Conservation (phyloP, 2,888 invertebrate genomes). For the Xanthorhoe designata region DNA sequence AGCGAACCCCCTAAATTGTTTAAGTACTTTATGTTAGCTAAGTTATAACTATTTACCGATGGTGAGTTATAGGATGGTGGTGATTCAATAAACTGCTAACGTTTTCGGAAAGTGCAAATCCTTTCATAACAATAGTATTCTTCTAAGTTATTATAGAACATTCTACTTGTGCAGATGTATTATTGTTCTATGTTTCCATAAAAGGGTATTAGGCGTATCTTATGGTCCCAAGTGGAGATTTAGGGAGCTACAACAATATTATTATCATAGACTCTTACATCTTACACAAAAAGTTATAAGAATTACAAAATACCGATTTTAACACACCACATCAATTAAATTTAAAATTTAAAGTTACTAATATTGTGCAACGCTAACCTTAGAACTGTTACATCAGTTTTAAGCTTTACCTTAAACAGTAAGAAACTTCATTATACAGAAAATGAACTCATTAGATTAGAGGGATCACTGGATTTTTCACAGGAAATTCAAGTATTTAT, state of each 20-base stretch:
- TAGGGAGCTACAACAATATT: constrained; percentile 37
- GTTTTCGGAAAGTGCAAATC: constrained; percentile 5
- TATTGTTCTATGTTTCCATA: constrained; percentile 33
- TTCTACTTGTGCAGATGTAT: constrained; percentile 18
- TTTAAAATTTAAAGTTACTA: constrained; percentile 43
- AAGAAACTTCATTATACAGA: constrained; percentile 18
- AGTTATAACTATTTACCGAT: constrained; percentile 44
- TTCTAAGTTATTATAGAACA: neutral
- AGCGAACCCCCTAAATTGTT: constrained; percentile 60
- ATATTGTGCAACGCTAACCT: constrained; percentile 58
- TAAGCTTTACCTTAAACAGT: constrained; percentile 50
- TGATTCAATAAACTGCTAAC: constrained; percentile 7
- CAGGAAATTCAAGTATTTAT: neutral
- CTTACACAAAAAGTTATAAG: constrained; percentile 39
- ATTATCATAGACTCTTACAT: constrained; percentile 33
- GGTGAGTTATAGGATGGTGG: constrained; percentile 1
- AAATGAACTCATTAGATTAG: neutral
- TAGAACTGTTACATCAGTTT: constrained; percentile 46
- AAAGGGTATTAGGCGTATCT: constrained; percentile 29
- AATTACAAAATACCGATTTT: constrained; percentile 37
- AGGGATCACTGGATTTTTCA: neutral
- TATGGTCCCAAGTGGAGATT: constrained; percentile 39
- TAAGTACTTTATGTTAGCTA: constrained; percentile 48
- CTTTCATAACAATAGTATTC: constrained; percentile 5
- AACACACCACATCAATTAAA: constrained; percentile 53